phyloP scores from a whole-genome alignment of 1,140 invertebrate genomes.

The Penaeus japonicus region DNA sequence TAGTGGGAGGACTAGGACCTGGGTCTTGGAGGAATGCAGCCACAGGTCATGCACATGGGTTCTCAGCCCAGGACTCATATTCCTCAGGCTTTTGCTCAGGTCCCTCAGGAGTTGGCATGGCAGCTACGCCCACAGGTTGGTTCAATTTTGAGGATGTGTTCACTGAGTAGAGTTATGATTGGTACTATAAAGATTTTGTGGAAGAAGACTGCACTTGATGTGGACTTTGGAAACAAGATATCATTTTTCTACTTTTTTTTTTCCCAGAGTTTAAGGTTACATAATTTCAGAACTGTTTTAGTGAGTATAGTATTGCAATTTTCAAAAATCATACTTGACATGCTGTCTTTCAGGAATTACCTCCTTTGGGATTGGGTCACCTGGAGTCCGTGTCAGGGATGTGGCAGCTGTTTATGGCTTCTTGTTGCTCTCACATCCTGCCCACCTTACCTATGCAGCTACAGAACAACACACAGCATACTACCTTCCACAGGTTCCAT shows the following conservation, averaged over 20 bases:
- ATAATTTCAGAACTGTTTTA: too few species aligned
- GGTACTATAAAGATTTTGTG: too few species aligned
- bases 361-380: slow-evolving; percentile 11
- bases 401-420: slow-evolving; percentile 40
- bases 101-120: not conserved
- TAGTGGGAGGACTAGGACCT: slow-evolving; percentile 28
- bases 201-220: too few species aligned
- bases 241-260: too few species aligned
- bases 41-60: not conserved
- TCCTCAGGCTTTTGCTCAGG: slow-evolving; percentile 38
- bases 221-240: too few species aligned
- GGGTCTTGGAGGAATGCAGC: slow-evolving; percentile 9
- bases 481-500: slow-evolving; percentile 7
- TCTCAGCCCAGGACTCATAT: slow-evolving; percentile 15
- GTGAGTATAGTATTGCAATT: too few species aligned
- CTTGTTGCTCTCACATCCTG: slow-evolving; percentile 31
- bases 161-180: too few species aligned
- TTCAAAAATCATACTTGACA: too few species aligned
- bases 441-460: slow-evolving; percentile 45
- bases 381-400: slow-evolving; percentile 26
- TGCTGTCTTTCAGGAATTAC: not conserved
- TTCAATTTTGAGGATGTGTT: too few species aligned
- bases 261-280: too few species aligned
- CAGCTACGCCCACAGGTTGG: not conserved
- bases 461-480: slow-evolving; percentile 41